Evolutionary conservation across 2,113 vertebrate genomes (phyloP).

Genomic region (Tapirus terrestris): DNA sequence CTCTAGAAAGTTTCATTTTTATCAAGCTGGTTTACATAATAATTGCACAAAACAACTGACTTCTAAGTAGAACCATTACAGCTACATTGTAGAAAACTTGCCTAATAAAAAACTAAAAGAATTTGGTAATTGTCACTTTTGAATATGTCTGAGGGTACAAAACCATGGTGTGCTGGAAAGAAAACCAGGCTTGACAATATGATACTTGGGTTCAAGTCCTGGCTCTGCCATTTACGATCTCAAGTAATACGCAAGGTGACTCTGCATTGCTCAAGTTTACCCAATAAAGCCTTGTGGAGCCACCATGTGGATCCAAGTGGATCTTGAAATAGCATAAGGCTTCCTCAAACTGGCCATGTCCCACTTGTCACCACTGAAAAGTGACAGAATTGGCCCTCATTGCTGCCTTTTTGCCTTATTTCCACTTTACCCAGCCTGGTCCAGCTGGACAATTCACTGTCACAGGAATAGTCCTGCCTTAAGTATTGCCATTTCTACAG

Average conservation of each 20-base stretch:
- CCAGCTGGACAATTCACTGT: neutral
- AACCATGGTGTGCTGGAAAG: neutral
- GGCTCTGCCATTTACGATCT: neutral
- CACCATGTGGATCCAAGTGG: neutral
- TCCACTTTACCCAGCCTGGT: neutral
- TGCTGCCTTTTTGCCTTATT: constrained; percentile 15
- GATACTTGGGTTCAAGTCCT: neutral
- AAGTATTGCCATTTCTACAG: neutral
- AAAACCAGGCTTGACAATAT: neutral
- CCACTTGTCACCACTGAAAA: neutral
- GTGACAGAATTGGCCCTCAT: neutral
- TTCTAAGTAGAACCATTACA: constrained; percentile 29
- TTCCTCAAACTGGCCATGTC: neutral
- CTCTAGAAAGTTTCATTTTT: constrained; percentile 26
- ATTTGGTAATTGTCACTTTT: neutral
- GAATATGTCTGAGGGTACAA: neutral
- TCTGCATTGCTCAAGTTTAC: neutral
- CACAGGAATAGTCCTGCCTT: neutral
- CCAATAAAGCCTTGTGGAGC: neutral
- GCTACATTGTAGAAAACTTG: neutral
- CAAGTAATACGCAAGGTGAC: neutral
- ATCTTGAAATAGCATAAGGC: neutral
- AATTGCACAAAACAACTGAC: neutral
- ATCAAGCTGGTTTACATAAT: constrained; percentile 2
- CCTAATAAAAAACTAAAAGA: neutral